These are phyloP conservation scores for Diaprepes abbreviatus DNA, from an alignment of 2,888 invertebrate species.

Conservation along the genomic window DNA sequence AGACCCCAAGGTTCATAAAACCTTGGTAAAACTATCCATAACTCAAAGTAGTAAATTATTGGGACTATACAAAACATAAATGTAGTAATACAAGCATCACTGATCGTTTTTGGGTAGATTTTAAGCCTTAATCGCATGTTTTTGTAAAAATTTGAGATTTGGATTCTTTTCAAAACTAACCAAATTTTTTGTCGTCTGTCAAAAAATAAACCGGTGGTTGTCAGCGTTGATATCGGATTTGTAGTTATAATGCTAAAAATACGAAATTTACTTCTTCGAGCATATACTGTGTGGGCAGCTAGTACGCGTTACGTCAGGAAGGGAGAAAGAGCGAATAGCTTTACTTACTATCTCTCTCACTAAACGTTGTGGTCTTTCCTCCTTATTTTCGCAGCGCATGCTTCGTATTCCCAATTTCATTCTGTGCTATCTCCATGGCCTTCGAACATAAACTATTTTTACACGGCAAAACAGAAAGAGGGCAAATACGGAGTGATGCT, in stretches of 20 bases:
- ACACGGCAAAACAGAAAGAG: too few relatives aligned
- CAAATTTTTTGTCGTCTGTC: neutral
- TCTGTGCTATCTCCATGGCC: too few relatives aligned
- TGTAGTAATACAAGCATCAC: conserved; percentile 62
- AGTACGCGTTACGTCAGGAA: too few relatives aligned
- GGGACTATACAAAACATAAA: conserved; percentile 74
- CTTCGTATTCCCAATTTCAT: too few relatives aligned
- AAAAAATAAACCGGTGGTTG: neutral
- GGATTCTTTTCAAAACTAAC: neutral
- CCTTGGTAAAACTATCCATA: conserved; percentile 81
- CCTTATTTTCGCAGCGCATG: too few relatives aligned
- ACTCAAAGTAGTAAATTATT: conserved; percentile 79
- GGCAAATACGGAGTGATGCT: too few relatives aligned
- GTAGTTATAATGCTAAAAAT: neutral
- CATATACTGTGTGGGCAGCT: too few relatives aligned
- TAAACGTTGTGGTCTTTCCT: too few relatives aligned
- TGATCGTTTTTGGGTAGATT: conserved; percentile 61
- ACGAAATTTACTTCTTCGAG: too few relatives aligned
- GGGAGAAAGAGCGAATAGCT: too few relatives aligned
- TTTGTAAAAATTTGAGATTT: neutral
- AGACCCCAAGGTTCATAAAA: conserved; percentile 72
- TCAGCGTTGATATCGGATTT: neutral
- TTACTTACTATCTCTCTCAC: too few relatives aligned
- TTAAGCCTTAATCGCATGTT: conserved; percentile 61
- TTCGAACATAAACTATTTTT: too few relatives aligned